phyloP scores from a whole-genome alignment of 2,888 invertebrate genomes.

The Tetanocera ferruginea region DNA sequence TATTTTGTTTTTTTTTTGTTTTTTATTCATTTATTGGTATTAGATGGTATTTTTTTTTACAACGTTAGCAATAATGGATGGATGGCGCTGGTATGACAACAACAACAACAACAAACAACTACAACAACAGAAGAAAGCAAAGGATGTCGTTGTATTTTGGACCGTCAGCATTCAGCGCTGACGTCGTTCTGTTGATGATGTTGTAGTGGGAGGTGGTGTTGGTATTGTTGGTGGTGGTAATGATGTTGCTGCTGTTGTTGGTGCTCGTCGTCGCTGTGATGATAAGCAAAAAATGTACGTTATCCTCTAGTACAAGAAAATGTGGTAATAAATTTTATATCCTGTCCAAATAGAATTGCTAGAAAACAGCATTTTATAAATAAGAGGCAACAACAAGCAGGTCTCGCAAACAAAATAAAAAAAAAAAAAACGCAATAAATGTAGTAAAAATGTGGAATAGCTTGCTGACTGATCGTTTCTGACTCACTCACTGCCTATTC shows the following conservation, averaged over 20 bases:
- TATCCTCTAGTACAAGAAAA: conserved; percentile 7
- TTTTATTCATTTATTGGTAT: neutral
- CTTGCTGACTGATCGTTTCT: too few species aligned
- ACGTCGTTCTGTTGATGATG: neutral
- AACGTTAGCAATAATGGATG: neutral
- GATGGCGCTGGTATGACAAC: conserved; percentile 23
- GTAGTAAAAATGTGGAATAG: too few species aligned
- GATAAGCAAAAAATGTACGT: conserved; percentile 3
- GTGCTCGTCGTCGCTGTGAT: neutral
- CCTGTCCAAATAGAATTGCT: neutral
- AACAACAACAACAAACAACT: conserved; percentile 17
- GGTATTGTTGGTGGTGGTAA: neutral
- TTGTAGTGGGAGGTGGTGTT: neutral
- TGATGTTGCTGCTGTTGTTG: neutral
- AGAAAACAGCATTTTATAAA: neutral
- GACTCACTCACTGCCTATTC: too few species aligned
- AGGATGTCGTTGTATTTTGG: neutral
- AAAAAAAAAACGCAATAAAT: too few species aligned
- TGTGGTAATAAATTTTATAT: conserved; percentile 34
- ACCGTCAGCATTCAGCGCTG: neutral
- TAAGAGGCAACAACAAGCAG: neutral
- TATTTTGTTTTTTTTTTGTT: conserved; percentile 6
- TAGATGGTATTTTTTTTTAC: neutral
- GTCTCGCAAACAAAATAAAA: too few species aligned
- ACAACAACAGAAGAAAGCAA: neutral